Evolutionary conservation across 2,888 invertebrate species (phyloP).

Genomic region (Eristalinus aeneus): DNA sequence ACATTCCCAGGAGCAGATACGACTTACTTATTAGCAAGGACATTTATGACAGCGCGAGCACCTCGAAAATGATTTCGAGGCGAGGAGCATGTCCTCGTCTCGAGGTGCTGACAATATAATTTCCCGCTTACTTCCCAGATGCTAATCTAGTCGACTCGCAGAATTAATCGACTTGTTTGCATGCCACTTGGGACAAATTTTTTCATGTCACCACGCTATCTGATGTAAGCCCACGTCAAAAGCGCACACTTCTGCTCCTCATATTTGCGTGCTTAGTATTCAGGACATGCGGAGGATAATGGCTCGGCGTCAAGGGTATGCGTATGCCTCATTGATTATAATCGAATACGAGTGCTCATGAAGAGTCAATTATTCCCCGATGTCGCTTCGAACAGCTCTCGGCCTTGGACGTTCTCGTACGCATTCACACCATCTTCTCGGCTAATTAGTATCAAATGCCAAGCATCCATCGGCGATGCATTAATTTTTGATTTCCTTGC

Average conservation of each 20-base stretch:
- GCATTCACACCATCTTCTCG: neutral
- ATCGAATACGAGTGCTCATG: slow-evolving; percentile 18
- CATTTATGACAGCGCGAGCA: neutral
- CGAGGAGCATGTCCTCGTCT: neutral
- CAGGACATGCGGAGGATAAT: slow-evolving; percentile 49
- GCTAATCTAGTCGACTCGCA: slow-evolving; percentile 47
- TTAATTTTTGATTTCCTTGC: slow-evolving; percentile 27
- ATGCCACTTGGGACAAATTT: slow-evolving; percentile 46
- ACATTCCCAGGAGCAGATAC: neutral
- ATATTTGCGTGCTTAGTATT: slow-evolving; percentile 45
- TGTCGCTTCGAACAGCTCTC: slow-evolving; percentile 31
- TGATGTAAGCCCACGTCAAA: slow-evolving; percentile 26
- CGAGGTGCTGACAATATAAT: slow-evolving; percentile 28
- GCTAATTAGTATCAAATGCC: slow-evolving; percentile 39
- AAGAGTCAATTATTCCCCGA: slow-evolving; percentile 47
- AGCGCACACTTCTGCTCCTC: slow-evolving; percentile 1
- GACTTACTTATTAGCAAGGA: neutral
- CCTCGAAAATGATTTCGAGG: neutral
- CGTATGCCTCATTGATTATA: slow-evolving; percentile 27
- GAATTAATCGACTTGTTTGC: slow-evolving; percentile 63
- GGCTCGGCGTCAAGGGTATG: slow-evolving; percentile 30
- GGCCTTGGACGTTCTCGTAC: neutral
- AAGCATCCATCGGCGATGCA: slow-evolving; percentile 32
- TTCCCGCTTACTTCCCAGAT: slow-evolving; percentile 31
- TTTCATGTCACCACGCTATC: slow-evolving; percentile 53